Evolutionary conservation across 2,113 vertebrate species (phyloP), one percentile per base, ranked within the genome.

Genomic region (Brachionichthys hirsutus): DNA sequence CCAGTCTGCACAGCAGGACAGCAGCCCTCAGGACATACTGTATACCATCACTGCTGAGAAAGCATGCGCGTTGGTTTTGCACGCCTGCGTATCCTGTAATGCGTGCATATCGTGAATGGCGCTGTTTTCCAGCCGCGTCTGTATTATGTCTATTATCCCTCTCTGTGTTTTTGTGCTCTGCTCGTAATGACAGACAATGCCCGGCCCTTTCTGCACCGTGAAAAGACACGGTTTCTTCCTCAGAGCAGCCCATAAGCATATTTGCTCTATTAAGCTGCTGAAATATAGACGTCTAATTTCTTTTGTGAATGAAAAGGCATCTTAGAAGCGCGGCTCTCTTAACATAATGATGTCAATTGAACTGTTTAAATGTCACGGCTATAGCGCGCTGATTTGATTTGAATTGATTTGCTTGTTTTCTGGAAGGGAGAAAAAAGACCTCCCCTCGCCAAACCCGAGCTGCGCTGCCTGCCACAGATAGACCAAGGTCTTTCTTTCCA

Each of bases 371-470:
- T 84, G 83, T 84, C 81, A 79, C 52, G 66, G 80, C 82, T 68
- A n/a, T n/a, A 84, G 80, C 81, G 84, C 77, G 73, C 78, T 87
- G 85, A 89, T 89, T 87, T 85, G 86, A 88, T 90, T 91, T 88
- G 78, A 90, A 89, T 89, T 90, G 88, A 90, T 90, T 88, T 85
- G 85, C 85, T 89, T 88, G 86, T 88, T 89, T n/a, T 90, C 82
- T 77, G 60, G 60, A 19, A 55, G 65, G 40, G 12, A 42, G 40
- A 44, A 67, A 77, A 81, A 74, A 75, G 62, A 81, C 56, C 69
- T 71, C 70, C 55, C 24, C 60, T 81, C 70, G 62, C 83, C 83
- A 82, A 82, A 85, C 75, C 84, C 67, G 81, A 78, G 77, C 74
- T 61, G 62, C 45, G 54, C 84, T 84, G 82, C 79, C 80, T 86